Evolutionary conservation across 1,140 invertebrate genomes (phyloP), one percentile per base, ranked within the genome.

Genomic region (Lasioglossum albipes): DNA sequence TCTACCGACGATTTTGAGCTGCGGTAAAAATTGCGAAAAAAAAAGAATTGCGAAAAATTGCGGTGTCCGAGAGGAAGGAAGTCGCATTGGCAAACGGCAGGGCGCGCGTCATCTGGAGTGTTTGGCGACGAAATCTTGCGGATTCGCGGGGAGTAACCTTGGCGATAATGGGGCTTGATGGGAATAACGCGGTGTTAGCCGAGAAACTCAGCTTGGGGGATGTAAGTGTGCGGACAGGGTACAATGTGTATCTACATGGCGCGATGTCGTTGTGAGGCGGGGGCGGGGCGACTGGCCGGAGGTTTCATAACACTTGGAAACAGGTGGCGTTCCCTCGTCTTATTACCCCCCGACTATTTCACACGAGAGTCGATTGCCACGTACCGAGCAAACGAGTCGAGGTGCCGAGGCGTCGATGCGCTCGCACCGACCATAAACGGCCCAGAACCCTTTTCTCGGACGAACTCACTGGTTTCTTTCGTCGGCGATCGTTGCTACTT

Each of bases 261-360:
- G 67, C 75, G 83, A 75, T 67, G 76, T 75, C 75, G 72, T 81
- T 83, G 84, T 75, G 79, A 81, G 73, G 84, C 77, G 88, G 13
- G 12, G 83, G 42, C n/a, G 5, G 73, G 85, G 86, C 81, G 85
- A 77, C 84, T 80, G 87, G 89, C 84, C 84, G 82, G 86, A 90
- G 88, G 86, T 90, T 90, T 91, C 89, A 91, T 92, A 92, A 92
- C 91, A 91, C 90, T 92, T 92, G 88, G 87, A 85, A 90, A 87
- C 91, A 92, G 91, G 89, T 91, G 91, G 85, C 89, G 81, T 86
- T 73, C 70, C 64, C 62, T 80, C 84, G 84, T 90, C 87, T 92
- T 92, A 92, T 92, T 92, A 90, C 90, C 80, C 80, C 36, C 16
- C 73, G 61, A 75, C 81, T 77, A 79, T 69, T 84, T 82, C 71